Base-by-base conservation (phyloP, 2,888 invertebrate species). In the Ennomos erosarius region DNA sequence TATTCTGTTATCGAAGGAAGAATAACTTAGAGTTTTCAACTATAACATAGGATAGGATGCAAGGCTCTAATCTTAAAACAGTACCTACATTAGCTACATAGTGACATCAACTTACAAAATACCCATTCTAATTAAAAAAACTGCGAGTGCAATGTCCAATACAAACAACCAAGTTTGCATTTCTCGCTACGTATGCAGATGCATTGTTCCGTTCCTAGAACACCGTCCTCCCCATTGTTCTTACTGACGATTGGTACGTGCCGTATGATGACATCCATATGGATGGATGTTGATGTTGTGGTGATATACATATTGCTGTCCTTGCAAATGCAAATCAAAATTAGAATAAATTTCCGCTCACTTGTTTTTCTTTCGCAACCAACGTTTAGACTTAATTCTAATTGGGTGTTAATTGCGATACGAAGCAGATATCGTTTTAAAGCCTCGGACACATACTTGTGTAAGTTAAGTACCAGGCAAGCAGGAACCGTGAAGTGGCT, bases 181-280 rank as follows among this genome's bases (percentile, higher is more conserved):
- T 38, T 53, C 51, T 54, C 51, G 53, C 53, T 11, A 51, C 39
- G 46, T 57, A 53, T 55, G 62, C 58, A 48, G 38, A 45, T 47
- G 34, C 51, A 61, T 67, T 67, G 64, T 67, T 49, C 34, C 37
- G 39, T 67, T 63, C 63, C 26, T 3, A 53, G 67, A 65, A 65
- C 51, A 12, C 45, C 43, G 37, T 36, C 42, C 35, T 10, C 10
- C 33, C 51, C 12, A 56, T 56, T 56, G 60, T 61, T 49, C 35
- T 9, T 38, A 10, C 26, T 38, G 45, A 35, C 36, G 40, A 42
- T 42, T 46, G 57, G 33, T 42, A 47, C 57, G 51, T 47, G 43
- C 38, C 38, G 44, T 38, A 39, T 58, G 44, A 56, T 39, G 38
- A 50, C 55, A 50, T 53, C 45, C 35, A 39, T 49, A 33, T 35